Evolutionary conservation across 2,113 vertebrate species (phyloP).

Genomic region (Cettia cetti): DNA sequence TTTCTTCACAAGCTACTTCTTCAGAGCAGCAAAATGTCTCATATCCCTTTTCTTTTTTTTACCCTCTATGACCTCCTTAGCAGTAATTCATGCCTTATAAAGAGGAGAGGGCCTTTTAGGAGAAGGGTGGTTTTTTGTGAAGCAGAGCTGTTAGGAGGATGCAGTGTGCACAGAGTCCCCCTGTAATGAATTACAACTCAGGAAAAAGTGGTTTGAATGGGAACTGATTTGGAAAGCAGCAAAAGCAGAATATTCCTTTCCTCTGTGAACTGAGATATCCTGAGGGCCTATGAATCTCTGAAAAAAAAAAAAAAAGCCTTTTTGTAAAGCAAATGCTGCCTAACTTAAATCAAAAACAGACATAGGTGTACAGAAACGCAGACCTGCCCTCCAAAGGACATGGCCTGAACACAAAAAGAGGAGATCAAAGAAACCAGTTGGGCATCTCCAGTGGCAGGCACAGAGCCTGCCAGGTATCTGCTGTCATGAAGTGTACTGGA

Average conservation of each 20-base stretch:
- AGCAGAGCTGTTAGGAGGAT: not conserved
- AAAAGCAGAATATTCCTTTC: slow-evolving; percentile 4
- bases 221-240: not conserved
- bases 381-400: slow-evolving; percentile 22
- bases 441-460: slow-evolving; percentile 58
- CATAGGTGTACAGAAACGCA: not conserved
- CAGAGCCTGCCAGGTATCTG: slow-evolving; percentile 21
- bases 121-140: not conserved
- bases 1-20: not conserved
- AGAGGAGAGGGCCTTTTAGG: not conserved
- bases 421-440: slow-evolving; percentile 65
- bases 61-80: not conserved
- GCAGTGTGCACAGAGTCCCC: fast-evolving
- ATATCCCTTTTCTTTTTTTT: not conserved
- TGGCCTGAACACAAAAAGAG: not conserved
- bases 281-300: slow-evolving; percentile 29
- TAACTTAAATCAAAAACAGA: slow-evolving; percentile 67
- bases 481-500: slow-evolving; percentile 18
- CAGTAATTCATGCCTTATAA: slow-evolving; percentile 1
- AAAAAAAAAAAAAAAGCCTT: slow-evolving; percentile 33
- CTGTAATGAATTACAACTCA: not conserved
- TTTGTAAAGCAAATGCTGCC: not conserved
- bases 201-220: not conserved
- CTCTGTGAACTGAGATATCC: slow-evolving; percentile 1
- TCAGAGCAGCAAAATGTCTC: not conserved